Evolutionary conservation across 2,113 vertebrate species (phyloP).

Genomic region (Dasyornis broadbenti): DNA sequence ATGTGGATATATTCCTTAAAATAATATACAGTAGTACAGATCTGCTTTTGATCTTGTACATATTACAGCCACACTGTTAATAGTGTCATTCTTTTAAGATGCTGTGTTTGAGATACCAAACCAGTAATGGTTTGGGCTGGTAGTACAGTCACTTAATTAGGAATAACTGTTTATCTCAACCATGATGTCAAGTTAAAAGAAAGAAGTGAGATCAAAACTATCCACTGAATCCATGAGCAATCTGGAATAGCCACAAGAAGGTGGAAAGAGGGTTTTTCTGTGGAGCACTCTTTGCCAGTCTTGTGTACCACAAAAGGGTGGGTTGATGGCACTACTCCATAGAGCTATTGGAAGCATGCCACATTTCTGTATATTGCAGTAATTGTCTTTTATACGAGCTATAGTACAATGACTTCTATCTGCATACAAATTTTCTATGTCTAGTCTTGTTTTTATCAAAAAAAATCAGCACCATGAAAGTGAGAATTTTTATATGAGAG

Average conservation of each 20-base stretch:
- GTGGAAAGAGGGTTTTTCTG: background rate
- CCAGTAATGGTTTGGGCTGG: background rate
- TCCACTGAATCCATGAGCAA: background rate
- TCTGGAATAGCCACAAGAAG: background rate
- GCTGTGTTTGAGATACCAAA: background rate
- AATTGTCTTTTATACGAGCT: background rate
- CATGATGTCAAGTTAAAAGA: background rate
- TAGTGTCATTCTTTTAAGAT: background rate
- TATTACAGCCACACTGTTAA: background rate
- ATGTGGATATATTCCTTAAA: background rate
- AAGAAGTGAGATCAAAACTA: background rate
- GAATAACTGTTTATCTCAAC: background rate
- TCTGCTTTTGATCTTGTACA: background rate
- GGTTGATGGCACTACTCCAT: background rate
- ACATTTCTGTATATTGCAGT: background rate
- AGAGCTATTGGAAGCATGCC: background rate
- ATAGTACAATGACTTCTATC: background rate
- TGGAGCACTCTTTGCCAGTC: fast-evolving
- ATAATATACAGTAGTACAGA: background rate
- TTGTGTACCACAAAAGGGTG: background rate
- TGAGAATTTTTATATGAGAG: background rate
- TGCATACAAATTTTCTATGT: background rate
- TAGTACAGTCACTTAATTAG: background rate
- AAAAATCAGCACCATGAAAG: background rate
- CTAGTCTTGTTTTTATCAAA: background rate